Conservation (phyloP, 1,140 invertebrate species). For the Heliothis subflexa region DNA sequence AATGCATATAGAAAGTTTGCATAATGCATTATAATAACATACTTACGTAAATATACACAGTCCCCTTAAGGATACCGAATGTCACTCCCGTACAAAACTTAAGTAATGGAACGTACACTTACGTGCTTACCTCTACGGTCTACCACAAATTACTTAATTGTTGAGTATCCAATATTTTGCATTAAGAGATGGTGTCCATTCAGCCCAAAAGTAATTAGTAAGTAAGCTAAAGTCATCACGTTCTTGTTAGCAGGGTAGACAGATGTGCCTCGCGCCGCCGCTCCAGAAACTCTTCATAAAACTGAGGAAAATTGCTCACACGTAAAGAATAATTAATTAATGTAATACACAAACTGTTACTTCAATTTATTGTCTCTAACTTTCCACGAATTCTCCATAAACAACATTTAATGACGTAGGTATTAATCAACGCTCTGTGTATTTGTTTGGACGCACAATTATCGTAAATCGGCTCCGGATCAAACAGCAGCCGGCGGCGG, state of each 20-base stretch:
- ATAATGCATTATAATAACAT: no score
- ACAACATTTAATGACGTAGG: not conserved
- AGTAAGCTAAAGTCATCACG: no score
- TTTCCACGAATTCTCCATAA: slow-evolving; percentile 4
- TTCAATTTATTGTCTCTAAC: slow-evolving; percentile 7
- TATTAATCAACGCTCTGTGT: slow-evolving; percentile 6
- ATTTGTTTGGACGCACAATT: not conserved
- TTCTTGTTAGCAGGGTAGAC: not conserved
- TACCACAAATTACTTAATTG: no score
- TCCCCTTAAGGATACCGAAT: no score
- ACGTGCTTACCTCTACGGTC: no score
- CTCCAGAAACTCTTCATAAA: not conserved
- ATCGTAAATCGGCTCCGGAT: not conserved
- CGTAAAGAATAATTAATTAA: not conserved
- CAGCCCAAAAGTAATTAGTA: no score
- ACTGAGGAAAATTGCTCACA: not conserved
- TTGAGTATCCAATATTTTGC: no score
- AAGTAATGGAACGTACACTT: no score
- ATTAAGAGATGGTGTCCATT: no score
- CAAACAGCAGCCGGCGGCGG: not conserved
- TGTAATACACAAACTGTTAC: slow-evolving; percentile 11
- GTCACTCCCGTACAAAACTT: no score
- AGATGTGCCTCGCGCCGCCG: not conserved
- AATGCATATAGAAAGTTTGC: no score
- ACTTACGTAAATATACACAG: no score